Evolutionary conservation across 2,888 invertebrate species (phyloP), one percentile per base, ranked within the genome.

Genomic region (Tinea semifulvella): DNA sequence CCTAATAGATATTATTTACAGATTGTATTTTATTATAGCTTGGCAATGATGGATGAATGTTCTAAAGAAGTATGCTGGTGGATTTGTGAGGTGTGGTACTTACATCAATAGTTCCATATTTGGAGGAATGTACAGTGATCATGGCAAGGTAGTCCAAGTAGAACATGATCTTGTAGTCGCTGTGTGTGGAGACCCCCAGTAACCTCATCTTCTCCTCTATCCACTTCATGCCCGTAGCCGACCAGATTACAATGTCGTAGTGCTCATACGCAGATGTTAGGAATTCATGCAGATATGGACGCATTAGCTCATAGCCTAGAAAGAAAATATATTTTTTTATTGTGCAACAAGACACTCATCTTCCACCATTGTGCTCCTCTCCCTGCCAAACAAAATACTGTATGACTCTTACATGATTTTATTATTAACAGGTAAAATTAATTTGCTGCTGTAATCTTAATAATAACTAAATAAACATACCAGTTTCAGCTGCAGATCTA

Each of bases 181-280:
- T 83, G 66, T 96, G 89, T 2, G 84, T 84, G 1, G 90, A 84
- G 0, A 98, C 96, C 0, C 96, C 96, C 0, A 98, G 79, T 36
- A 97, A 74, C 48, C 91, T 88, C 96, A 98, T 96, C 72, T 98
- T 98, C 59, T 96, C 96, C 56, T 96, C 93, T 36, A 98, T 97
- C 97, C 97, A 98, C 60, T 94, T 96, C 96, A 98, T 97, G 49
- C 93, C 92, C 0, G 98, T 98, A 0, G 98, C 98, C 2, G 98
- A 98, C 98, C 98, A 98, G 53, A 98, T 97, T 1, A 94, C 96
- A 53, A 98, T 97, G 60, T 98, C 98, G 57, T 97, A 98, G 70
- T 95, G 83, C 62, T 88, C 86, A 60, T 96, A 96, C 0, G 94
- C 92, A 1, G 88, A 84, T 1, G 90, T 89, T 0, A 98, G 82